phyloP scores from a whole-genome alignment of 2,113 vertebrate genomes.

The Geothlypis trichas region DNA sequence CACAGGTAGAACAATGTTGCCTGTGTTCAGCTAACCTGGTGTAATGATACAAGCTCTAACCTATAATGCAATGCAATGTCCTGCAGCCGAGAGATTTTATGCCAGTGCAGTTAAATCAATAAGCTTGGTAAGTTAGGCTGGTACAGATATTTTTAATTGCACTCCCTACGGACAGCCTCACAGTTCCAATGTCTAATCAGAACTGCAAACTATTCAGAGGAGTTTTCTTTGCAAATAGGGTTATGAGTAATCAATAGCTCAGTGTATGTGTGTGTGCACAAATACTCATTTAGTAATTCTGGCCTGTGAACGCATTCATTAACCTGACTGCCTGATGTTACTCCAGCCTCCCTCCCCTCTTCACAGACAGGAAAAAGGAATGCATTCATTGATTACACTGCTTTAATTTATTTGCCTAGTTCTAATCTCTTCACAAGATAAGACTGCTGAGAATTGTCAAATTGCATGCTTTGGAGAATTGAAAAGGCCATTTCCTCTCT shows the following conservation, averaged over 20 bases:
- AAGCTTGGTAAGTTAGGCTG: neutral
- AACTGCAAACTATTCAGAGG: neutral
- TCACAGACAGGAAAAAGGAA: slow-evolving; percentile 13
- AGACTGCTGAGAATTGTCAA: slow-evolving; percentile 21
- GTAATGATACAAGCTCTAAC: neutral
- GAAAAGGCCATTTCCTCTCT: slow-evolving; percentile 2
- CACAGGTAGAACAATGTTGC: neutral
- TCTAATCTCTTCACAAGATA: slow-evolving; percentile 6
- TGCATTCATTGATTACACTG: slow-evolving; percentile 19
- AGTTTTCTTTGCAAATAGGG: neutral
- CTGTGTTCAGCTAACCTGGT: neutral
- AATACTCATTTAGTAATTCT: slow-evolving; percentile 24
- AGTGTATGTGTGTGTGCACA: neutral
- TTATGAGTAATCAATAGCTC: slow-evolving; percentile 34
- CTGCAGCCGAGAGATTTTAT: neutral
- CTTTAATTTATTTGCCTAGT: slow-evolving; percentile 42
- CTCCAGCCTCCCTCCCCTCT: neutral
- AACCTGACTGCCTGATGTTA: slow-evolving; percentile 2
- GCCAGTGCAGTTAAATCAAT: neutral
- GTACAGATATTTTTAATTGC: slow-evolving; percentile 1
- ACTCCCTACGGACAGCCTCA: neutral
- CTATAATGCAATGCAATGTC: neutral
- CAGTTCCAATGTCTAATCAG: neutral
- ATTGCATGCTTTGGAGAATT: neutral
- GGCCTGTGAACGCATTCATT: neutral